A percentile compares a stretch with the other conserved stretches of the same genome.
Conservation (phyloP, 2,113 vertebrate species). For the Callocephalon fimbriatum region DNA sequence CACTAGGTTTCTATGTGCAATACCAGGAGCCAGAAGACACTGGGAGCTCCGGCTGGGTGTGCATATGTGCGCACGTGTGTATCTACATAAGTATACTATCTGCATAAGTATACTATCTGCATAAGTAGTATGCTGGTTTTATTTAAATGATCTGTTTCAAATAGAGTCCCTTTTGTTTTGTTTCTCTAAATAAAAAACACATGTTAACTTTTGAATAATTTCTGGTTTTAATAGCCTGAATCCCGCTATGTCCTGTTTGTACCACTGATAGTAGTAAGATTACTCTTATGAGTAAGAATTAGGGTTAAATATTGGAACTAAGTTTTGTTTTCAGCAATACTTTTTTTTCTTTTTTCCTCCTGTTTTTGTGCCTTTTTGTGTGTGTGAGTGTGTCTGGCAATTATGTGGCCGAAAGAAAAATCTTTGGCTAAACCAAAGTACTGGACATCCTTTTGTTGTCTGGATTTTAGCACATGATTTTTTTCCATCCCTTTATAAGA, state of each 20-base stretch:
- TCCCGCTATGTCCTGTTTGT: not conserved
- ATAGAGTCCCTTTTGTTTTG: constrained; percentile 17
- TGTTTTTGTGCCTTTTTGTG: not conserved
- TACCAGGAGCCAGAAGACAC: not conserved
- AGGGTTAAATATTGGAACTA: not conserved
- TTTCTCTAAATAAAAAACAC: constrained; percentile 43
- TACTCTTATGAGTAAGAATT: not conserved
- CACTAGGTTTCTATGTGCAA: not conserved
- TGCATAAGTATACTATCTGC: not conserved
- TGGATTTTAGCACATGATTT: not conserved
- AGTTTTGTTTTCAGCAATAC: not conserved
- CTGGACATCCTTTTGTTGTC: not conserved
- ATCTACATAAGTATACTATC: not conserved
- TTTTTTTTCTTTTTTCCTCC: not conserved
- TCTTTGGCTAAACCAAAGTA: not conserved
- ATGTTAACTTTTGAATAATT: constrained; percentile 6
- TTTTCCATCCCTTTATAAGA: not conserved
- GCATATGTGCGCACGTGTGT: not conserved
- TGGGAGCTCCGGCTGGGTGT: not conserved
- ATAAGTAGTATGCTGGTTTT: not conserved
- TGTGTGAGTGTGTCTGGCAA: not conserved
- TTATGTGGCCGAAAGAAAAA: not conserved
- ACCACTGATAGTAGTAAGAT: not conserved
- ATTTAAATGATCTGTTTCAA: constrained; percentile 30
- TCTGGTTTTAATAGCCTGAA: constrained; percentile 14